These are phyloP conservation scores for Oryzias celebensis DNA, from an alignment of 2,113 vertebrate genomes.

Conservation along the genomic window DNA sequence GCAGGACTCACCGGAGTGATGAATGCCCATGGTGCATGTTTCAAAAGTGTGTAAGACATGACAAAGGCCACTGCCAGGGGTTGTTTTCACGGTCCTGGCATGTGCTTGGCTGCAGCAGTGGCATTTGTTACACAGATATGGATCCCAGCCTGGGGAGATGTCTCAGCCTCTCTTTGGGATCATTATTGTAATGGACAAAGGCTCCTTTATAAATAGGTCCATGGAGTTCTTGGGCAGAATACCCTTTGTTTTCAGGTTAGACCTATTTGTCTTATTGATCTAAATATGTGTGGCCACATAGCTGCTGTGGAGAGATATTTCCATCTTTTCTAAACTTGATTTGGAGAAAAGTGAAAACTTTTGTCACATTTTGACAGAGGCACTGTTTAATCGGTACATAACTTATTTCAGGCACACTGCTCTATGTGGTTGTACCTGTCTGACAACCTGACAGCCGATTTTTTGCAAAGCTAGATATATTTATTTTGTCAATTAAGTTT, in stretches of 20 bases:
- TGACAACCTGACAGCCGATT: no score
- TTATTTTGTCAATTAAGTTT: no score
- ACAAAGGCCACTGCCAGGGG: slow-evolving; percentile 38
- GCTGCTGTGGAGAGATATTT: slow-evolving; percentile 35
- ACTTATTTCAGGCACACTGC: no score
- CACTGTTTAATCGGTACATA: not conserved
- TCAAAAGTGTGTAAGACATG: slow-evolving; percentile 57
- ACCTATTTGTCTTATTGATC: slow-evolving; percentile 80
- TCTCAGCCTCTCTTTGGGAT: slow-evolving; percentile 63
- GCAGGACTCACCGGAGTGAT: slow-evolving; percentile 39
- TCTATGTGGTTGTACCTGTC: no score
- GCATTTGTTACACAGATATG: slow-evolving; percentile 62
- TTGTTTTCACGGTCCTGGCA: slow-evolving; percentile 51
- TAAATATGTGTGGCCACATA: slow-evolving; percentile 51
- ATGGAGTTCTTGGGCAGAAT: slow-evolving; percentile 69
- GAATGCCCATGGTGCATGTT: slow-evolving; percentile 28
- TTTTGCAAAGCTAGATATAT: no score
- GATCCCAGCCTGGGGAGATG: slow-evolving; percentile 70
- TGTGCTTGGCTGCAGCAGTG: slow-evolving; percentile 50
- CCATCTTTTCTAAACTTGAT: slow-evolving; percentile 11
- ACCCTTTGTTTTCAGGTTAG: slow-evolving; percentile 69
- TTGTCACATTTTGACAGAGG: not conserved
- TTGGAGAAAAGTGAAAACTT: not conserved
- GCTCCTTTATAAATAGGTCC: slow-evolving; percentile 75
- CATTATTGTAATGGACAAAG: slow-evolving; percentile 74